Evolutionary conservation across 2,797 vertebrate genomes (phyloP).

Genomic region (Xyrichtys novacula): DNA sequence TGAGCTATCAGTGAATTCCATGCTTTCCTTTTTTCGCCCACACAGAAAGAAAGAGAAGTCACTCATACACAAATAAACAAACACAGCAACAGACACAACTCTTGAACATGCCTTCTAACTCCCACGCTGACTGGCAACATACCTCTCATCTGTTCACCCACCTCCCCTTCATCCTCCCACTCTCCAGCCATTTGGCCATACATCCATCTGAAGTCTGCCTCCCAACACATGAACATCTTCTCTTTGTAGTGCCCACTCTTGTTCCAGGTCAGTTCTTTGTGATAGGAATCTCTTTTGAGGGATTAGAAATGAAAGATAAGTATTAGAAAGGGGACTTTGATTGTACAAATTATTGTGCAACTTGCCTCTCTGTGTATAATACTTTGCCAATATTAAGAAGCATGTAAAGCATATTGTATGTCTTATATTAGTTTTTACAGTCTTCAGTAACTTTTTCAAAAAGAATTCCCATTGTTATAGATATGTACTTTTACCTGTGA

Average conservation of each 20-base stretch:
- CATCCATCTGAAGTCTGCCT: slow-evolving; percentile 28
- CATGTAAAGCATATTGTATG: neutral
- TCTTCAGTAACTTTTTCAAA: neutral
- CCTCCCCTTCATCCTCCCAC: slow-evolving; percentile 43
- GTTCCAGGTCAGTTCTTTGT: neutral
- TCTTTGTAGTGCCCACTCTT: slow-evolving; percentile 1
- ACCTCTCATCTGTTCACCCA: slow-evolving; percentile 55
- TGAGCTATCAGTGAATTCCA: slow-evolving; percentile 71
- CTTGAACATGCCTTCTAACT: slow-evolving; percentile 68
- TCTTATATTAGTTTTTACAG: neutral
- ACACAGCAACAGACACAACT: slow-evolving; percentile 53
- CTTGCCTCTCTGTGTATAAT: neutral
- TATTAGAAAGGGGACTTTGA: neutral
- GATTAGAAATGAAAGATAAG: neutral
- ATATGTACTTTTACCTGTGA: neutral
- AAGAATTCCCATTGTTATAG: neutral
- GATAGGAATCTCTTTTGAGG: neutral
- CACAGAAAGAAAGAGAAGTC: slow-evolving; percentile 46
- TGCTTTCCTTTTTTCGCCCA: slow-evolving; percentile 56
- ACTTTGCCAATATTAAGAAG: too few relatives aligned
- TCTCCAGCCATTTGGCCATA: slow-evolving; percentile 12
- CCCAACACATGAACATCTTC: slow-evolving; percentile 28
- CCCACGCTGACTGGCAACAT: slow-evolving; percentile 68
- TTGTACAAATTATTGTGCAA: neutral
- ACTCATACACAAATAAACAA: slow-evolving; percentile 9